These are phyloP conservation scores for Clavelina lepadiformis DNA, from an alignment of 23 tunicate species.

Conservation along the genomic window DNA sequence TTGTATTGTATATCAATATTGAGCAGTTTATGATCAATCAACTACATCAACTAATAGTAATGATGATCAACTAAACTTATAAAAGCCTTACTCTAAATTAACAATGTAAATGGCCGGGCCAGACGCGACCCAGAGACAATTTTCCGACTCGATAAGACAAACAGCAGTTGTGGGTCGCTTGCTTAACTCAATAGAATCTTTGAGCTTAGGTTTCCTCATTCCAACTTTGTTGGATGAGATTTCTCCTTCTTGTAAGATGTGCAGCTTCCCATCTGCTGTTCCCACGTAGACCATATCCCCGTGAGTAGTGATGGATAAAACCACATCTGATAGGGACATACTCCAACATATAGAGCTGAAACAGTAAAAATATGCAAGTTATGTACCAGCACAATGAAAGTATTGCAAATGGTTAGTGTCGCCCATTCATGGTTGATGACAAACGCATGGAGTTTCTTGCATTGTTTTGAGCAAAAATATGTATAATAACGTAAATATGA, in stretches of 20 bases:
- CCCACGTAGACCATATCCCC: conserved; percentile 36
- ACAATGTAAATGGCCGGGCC: conserved; percentile 69
- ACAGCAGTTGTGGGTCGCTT: conserved; percentile 45
- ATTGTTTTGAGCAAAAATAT: not conserved
- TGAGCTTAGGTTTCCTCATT: conserved; percentile 23
- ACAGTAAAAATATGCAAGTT: not conserved
- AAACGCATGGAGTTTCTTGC: not conserved
- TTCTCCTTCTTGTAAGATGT: conserved; percentile 34
- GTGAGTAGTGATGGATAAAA: conserved; percentile 13
- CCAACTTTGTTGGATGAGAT: not conserved
- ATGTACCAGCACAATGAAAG: not conserved
- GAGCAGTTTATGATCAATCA: too few species aligned
- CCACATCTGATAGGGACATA: conserved; percentile 68
- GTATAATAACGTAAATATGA: not conserved
- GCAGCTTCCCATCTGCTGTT: conserved; percentile 64
- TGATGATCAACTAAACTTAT: not conserved
- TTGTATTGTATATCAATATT: too few species aligned
- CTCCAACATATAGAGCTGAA: conserved; percentile 58
- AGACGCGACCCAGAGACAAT: conserved; percentile 49
- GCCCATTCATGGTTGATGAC: too few species aligned
- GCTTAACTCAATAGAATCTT: conserved; percentile 45
- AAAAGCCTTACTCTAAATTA: conserved; percentile 26
- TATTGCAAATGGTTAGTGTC: not conserved
- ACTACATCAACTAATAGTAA: too few species aligned
- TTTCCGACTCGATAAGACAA: conserved; percentile 17